A percentile compares a stretch with the other conserved stretches of the same genome.
phyloP scores from a whole-genome alignment of 2,888 invertebrate species.

The Nomada fucata region DNA sequence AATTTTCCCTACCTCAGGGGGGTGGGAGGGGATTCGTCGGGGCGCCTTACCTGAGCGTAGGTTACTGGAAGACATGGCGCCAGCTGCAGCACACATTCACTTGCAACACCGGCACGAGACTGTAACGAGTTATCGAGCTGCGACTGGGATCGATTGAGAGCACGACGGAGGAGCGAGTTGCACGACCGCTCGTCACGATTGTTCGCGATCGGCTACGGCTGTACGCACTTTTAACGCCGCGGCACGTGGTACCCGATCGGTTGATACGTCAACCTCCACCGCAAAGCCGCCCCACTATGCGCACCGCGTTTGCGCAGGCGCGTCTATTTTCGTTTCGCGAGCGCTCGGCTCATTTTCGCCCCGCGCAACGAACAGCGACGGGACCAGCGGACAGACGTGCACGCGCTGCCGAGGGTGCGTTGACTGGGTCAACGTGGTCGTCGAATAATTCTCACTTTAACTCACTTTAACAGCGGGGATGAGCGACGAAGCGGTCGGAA shows the following conservation, averaged over 20 bases:
- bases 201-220: constrained; percentile 52
- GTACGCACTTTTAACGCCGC: constrained; percentile 61
- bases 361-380: constrained; percentile 13
- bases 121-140: neutral
- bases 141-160: constrained; percentile 18
- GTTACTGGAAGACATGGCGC: constrained; percentile 51
- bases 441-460: too few species aligned
- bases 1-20: neutral
- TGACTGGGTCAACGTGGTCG: too few species aligned
- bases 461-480: too few species aligned
- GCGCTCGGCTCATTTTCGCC: constrained; percentile 19
- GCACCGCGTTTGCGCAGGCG: neutral
- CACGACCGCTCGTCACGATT: constrained; percentile 34
- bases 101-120: constrained; percentile 21
- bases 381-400: neutral
- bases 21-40: too few species aligned
- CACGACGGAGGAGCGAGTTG: constrained; percentile 9
- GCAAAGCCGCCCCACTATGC: neutral
- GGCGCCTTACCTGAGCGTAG: constrained; percentile 54
- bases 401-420: neutral
- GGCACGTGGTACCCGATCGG: constrained; percentile 55
- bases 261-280: constrained; percentile 26
- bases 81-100: constrained; percentile 9
- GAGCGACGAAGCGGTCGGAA: neutral
- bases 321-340: constrained; percentile 41